These are phyloP conservation scores for Willisornis vidua DNA, from an alignment of 2,113 vertebrate species.

Conservation along the genomic window DNA sequence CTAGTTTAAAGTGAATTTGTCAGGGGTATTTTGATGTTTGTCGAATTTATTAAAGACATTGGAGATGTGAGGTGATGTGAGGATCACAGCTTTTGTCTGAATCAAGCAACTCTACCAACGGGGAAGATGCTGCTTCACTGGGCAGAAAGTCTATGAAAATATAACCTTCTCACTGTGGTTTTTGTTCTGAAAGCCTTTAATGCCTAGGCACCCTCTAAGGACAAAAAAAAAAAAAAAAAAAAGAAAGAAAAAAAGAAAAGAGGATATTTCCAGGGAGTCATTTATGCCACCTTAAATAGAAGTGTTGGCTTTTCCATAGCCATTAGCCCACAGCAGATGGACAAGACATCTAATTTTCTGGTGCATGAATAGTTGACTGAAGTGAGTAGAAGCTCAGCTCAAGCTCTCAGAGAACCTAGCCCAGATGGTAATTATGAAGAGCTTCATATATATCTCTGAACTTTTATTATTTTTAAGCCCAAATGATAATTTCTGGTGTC, in stretches of 20 bases:
- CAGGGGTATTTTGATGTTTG: background rate
- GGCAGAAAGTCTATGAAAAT: background rate
- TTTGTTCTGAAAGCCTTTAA: background rate
- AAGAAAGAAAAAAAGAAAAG: background rate
- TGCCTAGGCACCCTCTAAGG: background rate
- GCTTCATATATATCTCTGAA: background rate
- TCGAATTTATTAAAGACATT: background rate
- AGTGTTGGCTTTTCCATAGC: background rate
- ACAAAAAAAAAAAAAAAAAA: background rate
- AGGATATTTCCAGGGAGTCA: background rate
- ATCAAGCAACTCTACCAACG: background rate
- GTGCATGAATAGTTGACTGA: background rate
- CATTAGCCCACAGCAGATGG: background rate
- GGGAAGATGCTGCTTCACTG: background rate
- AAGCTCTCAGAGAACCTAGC: background rate
- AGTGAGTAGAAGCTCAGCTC: background rate
- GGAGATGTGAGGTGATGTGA: background rate
- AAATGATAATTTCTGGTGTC: background rate
- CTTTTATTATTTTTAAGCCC: slow-evolving; percentile 10
- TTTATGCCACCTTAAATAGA: slow-evolving; percentile 31
- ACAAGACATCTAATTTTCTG: slow-evolving; percentile 23
- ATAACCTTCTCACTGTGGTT: background rate
- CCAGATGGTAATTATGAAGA: background rate
- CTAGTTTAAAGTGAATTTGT: background rate
- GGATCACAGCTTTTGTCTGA: background rate